phyloP scores from a whole-genome alignment of 2,888 invertebrate genomes.

The Drosophila kuntzei region DNA sequence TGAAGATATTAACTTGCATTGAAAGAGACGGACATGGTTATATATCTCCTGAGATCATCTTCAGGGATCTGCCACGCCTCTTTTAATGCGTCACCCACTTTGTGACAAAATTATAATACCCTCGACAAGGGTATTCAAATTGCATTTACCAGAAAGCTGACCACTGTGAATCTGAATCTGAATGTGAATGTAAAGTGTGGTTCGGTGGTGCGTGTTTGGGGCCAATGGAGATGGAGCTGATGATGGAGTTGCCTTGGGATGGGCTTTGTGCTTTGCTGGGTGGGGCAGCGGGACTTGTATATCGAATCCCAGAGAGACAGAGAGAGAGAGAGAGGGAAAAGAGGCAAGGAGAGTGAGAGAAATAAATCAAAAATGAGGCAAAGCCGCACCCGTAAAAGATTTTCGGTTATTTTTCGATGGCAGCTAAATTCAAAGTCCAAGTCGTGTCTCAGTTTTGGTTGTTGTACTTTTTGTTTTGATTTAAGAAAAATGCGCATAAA shows the following conservation, averaged over 20 bases:
- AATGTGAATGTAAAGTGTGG: constrained; percentile 6
- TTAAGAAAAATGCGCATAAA: constrained; percentile 64
- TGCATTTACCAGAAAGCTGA: constrained; percentile 12
- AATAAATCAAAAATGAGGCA: constrained; percentile 37
- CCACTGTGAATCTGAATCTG: not conserved
- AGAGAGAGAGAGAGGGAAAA: not conserved
- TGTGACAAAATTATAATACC: not conserved
- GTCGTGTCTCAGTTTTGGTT: constrained; percentile 22
- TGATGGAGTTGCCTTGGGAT: constrained; percentile 12
- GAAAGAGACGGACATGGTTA: no score
- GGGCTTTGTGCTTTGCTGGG: constrained; percentile 31
- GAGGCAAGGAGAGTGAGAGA: constrained; percentile 10
- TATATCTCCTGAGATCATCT: no score
- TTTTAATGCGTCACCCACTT: not conserved
- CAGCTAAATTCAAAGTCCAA: constrained; percentile 45
- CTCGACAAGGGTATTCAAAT: constrained; percentile 4
- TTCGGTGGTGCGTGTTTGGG: constrained; percentile 58
- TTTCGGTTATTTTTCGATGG: not conserved
- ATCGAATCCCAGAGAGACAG: not conserved
- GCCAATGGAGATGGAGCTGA: constrained; percentile 41
- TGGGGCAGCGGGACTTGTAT: constrained; percentile 16
- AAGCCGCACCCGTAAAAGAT: constrained; percentile 41
- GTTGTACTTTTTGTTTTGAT: not conserved
- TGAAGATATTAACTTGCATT: no score
- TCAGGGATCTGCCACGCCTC: not conserved